Percentiles rank a stretch among this genome's conserved stretches.
These are phyloP conservation scores for Spheniscus humboldti DNA, from an alignment of 2,797 vertebrate species.

Conservation along the genomic window DNA sequence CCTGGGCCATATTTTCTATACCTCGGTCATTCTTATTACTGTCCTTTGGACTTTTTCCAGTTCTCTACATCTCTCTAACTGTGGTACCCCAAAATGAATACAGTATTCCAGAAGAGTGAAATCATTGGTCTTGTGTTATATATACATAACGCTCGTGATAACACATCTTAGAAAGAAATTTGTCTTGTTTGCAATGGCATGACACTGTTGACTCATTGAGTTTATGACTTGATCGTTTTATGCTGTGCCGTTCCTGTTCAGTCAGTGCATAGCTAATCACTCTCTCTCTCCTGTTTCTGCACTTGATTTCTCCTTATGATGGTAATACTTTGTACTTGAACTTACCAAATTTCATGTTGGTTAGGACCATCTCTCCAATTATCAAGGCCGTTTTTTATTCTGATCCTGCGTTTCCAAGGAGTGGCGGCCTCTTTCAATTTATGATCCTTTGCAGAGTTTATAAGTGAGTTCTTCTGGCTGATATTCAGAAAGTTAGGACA, in stretches of 20 bases:
- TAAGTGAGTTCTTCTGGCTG: neutral
- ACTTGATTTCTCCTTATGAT: neutral
- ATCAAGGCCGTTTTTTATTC: neutral
- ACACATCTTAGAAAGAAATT: neutral
- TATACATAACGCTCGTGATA: neutral
- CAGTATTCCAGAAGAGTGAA: constrained; percentile 43
- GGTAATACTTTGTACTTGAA: neutral
- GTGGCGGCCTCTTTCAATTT: neutral
- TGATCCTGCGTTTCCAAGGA: neutral
- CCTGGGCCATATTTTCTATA: constrained; percentile 20
- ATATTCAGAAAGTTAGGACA: neutral
- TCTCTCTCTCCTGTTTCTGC: neutral
- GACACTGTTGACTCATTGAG: neutral
- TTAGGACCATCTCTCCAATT: neutral
- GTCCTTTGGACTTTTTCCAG: constrained; percentile 40
- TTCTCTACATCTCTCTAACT: neutral
- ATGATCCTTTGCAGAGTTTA: neutral
- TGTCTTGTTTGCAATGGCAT: neutral
- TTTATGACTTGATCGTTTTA: neutral
- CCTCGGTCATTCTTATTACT: neutral
- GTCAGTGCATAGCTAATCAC: neutral
- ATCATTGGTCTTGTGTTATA: neutral
- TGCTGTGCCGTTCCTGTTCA: neutral
- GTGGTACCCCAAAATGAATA: neutral
- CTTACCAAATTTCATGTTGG: neutral